Conservation (phyloP, 2,797 vertebrate species). For the Buphagus erythrorhynchus region DNA sequence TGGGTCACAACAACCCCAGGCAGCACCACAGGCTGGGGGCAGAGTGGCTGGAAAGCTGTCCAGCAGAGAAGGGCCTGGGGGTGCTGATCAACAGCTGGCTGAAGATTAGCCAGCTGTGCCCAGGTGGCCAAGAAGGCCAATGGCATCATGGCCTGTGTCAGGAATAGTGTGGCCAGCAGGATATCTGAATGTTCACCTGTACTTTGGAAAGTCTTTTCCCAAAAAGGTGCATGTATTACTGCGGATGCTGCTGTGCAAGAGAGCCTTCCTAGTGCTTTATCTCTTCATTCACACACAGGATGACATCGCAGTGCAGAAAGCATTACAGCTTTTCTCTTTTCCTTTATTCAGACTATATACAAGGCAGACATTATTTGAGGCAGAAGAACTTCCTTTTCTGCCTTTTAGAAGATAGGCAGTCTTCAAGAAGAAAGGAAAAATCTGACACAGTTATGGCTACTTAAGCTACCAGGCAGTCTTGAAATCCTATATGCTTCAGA, state of each 20-base stretch:
- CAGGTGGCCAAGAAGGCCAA: not conserved
- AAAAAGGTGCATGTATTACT: not conserved
- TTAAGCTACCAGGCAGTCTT: not conserved
- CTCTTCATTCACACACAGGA: not conserved
- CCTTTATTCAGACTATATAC: not conserved
- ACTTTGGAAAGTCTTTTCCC: not conserved
- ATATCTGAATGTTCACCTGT: not conserved
- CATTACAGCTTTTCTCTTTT: not conserved
- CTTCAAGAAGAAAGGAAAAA: not conserved
- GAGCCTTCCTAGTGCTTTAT: not conserved
- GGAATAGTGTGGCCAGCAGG: accelerated
- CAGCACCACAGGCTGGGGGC: not conserved
- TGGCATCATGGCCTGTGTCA: not conserved
- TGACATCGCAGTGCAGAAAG: not conserved
- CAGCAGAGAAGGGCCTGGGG: not conserved
- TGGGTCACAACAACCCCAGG: not conserved
- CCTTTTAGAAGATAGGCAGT: not conserved
- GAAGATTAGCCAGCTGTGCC: not conserved
- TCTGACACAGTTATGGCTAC: not conserved
- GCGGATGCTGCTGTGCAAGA: not conserved
- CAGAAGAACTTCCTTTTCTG: not conserved
- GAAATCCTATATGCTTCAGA: not conserved
- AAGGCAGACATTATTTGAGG: not conserved
- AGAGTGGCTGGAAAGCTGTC: not conserved
- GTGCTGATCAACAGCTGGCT: not conserved